Evolutionary conservation across 2,797 vertebrate genomes (phyloP).

Genomic region (Synanceia verrucosa): DNA sequence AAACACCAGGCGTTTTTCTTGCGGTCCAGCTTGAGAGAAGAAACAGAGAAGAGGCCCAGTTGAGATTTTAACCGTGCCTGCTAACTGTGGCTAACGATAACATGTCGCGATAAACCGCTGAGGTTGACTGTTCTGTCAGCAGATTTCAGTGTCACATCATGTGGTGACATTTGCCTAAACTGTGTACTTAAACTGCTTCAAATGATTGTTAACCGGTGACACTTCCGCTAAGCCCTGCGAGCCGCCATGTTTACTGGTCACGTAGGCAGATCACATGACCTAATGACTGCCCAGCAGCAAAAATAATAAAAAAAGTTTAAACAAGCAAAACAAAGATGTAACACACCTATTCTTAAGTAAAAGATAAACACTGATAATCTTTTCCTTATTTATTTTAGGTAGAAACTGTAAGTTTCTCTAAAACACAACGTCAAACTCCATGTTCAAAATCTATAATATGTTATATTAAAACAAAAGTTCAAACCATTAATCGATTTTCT

Average conservation of each 20-base stretch:
- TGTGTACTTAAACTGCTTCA: rapidly evolving
- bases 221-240: neutral
- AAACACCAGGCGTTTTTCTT: neutral
- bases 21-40: neutral
- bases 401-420: neutral
- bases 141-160: neutral
- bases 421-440: neutral
- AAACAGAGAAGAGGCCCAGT: neutral
- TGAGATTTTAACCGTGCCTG: neutral
- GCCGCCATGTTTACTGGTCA: slow-evolving; percentile 38
- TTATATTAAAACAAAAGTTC: rapidly evolving
- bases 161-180: neutral
- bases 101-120: too few species aligned
- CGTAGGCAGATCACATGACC: slow-evolving; percentile 15
- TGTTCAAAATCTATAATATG: neutral
- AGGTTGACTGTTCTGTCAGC: neutral
- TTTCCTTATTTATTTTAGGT: neutral
- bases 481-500: neutral
- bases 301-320: too few species aligned
- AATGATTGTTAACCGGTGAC: neutral
- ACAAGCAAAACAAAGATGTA: too few species aligned
- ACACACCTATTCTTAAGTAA: too few species aligned
- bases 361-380: neutral
- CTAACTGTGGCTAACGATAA: neutral
- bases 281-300: too few species aligned